Percentiles rank a stretch among this genome's conserved stretches.
phyloP scores from a whole-genome alignment of 2,797 vertebrate genomes.

The Silurus aristotelis region DNA sequence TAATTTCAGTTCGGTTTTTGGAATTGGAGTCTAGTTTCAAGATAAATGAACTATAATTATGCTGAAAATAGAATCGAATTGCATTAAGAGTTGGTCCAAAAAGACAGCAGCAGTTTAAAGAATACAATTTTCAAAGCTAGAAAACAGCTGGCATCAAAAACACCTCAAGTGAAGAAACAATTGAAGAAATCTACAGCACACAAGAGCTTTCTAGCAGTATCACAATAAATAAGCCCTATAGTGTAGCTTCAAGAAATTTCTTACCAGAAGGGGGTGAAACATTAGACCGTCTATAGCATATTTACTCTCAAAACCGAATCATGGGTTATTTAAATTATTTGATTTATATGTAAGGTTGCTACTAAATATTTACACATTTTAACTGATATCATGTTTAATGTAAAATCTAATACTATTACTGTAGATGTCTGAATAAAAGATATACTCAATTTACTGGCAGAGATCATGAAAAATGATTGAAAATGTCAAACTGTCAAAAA shows the following conservation, averaged over 20 bases:
- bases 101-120: neutral
- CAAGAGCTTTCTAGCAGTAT: neutral
- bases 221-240: neutral
- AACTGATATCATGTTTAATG: neutral
- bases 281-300: neutral
- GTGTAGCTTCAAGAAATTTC: too few relatives aligned
- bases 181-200: neutral
- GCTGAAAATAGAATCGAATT: constrained; percentile 6
- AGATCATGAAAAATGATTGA: neutral
- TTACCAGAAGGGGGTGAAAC: neutral
- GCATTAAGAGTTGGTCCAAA: neutral
- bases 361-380: neutral
- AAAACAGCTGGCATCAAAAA: neutral
- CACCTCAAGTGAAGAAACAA: neutral
- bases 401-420: neutral
- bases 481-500: neutral
- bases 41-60: neutral
- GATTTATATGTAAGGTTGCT: neutral
- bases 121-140: neutral
- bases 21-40: neutral
- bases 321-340: too few relatives aligned
- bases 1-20: neutral
- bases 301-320: neutral
- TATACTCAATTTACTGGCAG: neutral
- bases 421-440: neutral